These are phyloP conservation scores for Spheniscus mendiculus DNA, from an alignment of 2,113 vertebrate genomes.

Conservation along the genomic window DNA sequence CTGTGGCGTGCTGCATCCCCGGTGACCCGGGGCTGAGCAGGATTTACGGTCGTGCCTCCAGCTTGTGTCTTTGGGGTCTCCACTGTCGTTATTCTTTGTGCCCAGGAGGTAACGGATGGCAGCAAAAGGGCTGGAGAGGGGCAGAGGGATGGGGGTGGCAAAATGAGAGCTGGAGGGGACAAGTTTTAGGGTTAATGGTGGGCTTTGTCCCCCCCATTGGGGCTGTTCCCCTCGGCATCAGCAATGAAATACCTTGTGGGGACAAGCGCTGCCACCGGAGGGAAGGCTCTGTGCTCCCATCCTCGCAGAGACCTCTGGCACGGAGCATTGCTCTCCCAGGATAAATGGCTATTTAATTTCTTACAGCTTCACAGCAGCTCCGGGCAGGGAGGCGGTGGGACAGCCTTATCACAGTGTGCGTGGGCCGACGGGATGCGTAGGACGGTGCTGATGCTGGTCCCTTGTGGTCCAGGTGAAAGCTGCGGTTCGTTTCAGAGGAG, in stretches of 20 bases:
- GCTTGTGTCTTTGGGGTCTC: not conserved
- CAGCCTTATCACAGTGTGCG: fast-evolving
- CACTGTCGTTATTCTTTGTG: not conserved
- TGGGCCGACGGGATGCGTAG: not conserved
- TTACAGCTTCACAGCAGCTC: not conserved
- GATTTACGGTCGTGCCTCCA: not conserved
- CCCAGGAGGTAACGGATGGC: not conserved
- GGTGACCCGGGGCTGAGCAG: not conserved
- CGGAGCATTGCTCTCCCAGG: not conserved
- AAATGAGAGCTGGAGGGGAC: not conserved
- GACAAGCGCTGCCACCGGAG: not conserved
- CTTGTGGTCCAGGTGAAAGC: not conserved
- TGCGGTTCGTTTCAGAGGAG: not conserved
- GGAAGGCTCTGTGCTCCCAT: not conserved
- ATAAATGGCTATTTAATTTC: not conserved
- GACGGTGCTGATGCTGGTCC: not conserved
- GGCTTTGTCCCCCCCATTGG: not conserved
- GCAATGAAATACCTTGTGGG: not conserved
- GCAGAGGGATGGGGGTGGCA: not conserved
- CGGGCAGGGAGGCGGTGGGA: not conserved
- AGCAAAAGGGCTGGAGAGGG: not conserved
- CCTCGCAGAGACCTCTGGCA: fast-evolving
- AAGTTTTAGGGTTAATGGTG: not conserved
- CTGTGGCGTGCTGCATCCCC: fast-evolving
- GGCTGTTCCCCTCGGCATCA: not conserved